A percentile compares a stretch with the other conserved stretches of the same genome.
Evolutionary conservation across 2,888 invertebrate species (phyloP).

Genomic region (Hydriomena furcata): DNA sequence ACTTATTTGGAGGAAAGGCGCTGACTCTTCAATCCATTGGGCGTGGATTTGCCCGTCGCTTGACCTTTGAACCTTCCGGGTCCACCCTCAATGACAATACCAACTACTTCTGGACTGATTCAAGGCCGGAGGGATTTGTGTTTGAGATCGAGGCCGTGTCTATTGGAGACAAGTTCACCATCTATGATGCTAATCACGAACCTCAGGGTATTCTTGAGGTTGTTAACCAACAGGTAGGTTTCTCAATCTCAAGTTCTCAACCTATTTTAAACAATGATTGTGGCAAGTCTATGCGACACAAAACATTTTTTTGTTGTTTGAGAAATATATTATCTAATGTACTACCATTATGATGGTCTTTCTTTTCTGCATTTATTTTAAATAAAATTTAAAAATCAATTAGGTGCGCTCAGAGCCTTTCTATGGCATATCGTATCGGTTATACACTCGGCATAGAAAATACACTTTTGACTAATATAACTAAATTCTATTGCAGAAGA

Average conservation of each 20-base stretch:
- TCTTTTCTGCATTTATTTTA: too few species aligned
- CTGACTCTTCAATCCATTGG: conserved; percentile 87
- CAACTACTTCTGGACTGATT: conserved; percentile 92
- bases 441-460: too few species aligned
- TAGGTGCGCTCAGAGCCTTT: too few species aligned
- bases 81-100: conserved; percentile 86
- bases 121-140: conserved; percentile 87
- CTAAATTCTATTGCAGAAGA: conserved; percentile 59
- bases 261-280: too few species aligned
- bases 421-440: too few species aligned
- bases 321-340: too few species aligned
- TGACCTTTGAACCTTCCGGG: conserved; percentile 87
- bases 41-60: conserved; percentile 88
- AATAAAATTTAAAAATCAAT: too few species aligned
- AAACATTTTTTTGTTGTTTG: too few species aligned
- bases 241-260: too few species aligned
- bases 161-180: conserved; percentile 88
- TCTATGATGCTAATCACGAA: conserved; percentile 86
- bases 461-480: not conserved
- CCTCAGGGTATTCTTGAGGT: conserved; percentile 87
- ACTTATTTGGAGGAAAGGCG: conserved; percentile 87
- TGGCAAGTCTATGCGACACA: too few species aligned
- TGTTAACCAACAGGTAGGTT: conserved; percentile 85
- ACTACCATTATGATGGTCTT: too few species aligned
- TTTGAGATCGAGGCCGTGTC: conserved; percentile 88